These are phyloP conservation scores for Xestia rhomboidea DNA, from an alignment of 2,888 invertebrate species.

Conservation along the genomic window DNA sequence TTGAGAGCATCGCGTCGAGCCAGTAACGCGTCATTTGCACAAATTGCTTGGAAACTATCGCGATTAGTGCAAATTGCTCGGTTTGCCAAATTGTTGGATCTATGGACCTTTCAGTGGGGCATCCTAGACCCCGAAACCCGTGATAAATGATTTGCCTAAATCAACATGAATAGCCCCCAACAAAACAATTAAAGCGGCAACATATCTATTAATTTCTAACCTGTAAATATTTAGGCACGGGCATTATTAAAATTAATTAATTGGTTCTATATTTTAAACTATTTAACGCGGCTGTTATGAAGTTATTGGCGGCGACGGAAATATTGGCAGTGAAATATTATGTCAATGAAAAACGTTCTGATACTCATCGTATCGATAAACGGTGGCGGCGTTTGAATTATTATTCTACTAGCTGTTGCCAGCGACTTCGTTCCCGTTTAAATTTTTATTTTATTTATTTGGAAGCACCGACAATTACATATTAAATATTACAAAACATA, in stretches of 20 bases:
- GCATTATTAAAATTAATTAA: slow-evolving; percentile 22
- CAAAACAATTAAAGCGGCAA: slow-evolving; percentile 13
- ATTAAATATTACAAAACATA: too few relatives aligned
- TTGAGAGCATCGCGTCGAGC: slow-evolving; percentile 74
- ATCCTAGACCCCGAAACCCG: slow-evolving; percentile 2
- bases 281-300: slow-evolving; percentile 30
- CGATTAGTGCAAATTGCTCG: slow-evolving; percentile 85
- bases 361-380: slow-evolving; percentile 33
- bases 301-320: slow-evolving; percentile 31
- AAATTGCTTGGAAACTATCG: slow-evolving; percentile 84
- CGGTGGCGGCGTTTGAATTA: slow-evolving; percentile 30
- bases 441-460: too few relatives aligned
- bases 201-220: slow-evolving; percentile 21
- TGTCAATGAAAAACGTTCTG: slow-evolving; percentile 26
- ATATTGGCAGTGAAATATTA: slow-evolving; percentile 32
- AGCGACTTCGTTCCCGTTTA: background rate
- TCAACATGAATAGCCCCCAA: slow-evolving; percentile 17
- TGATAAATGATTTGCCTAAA: slow-evolving; percentile 45
- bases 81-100: slow-evolving; percentile 81
- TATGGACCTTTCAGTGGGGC: slow-evolving; percentile 63
- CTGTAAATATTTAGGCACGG: slow-evolving; percentile 27
- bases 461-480: too few relatives aligned
- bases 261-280: slow-evolving; percentile 31
- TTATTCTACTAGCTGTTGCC: background rate
- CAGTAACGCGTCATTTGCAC: slow-evolving; percentile 80